phyloP scores from a whole-genome alignment of 2,797 vertebrate genomes.

The Micrastur ruficollis region DNA sequence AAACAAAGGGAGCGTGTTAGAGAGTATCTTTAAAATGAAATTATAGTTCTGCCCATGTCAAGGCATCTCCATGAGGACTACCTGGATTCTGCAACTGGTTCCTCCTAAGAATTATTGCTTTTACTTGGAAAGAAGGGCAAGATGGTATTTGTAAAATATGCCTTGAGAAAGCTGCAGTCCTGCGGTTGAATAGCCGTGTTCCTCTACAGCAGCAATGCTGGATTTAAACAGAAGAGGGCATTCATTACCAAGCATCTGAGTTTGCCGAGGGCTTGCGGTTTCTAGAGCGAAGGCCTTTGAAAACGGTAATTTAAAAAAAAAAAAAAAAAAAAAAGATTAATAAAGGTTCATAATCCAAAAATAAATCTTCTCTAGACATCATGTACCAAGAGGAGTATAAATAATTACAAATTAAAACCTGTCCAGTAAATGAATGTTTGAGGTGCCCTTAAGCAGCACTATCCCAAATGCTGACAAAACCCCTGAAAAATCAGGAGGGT shows the following conservation, averaged over 20 bases:
- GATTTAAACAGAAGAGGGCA: conserved; percentile 72
- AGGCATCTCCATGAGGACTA: not conserved
- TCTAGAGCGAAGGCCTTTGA: not conserved
- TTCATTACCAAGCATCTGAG: conserved; percentile 37
- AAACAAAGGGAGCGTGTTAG: not conserved
- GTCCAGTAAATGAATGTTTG: conserved; percentile 31
- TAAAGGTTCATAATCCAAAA: conserved; percentile 41
- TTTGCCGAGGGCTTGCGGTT: not conserved
- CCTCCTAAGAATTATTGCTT: not conserved
- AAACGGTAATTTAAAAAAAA: not conserved
- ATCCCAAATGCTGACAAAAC: conserved; percentile 46
- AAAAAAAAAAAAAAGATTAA: not conserved
- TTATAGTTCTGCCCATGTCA: not conserved
- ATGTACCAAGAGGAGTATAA: conserved; percentile 56
- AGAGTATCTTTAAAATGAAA: conserved; percentile 18
- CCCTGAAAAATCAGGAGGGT: conserved; percentile 34
- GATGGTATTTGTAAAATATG: not conserved
- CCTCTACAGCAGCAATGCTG: not conserved
- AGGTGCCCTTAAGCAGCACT: conserved; percentile 48
- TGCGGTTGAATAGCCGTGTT: not conserved
- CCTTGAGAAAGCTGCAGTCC: not conserved
- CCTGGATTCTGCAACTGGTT: not conserved
- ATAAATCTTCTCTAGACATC: conserved; percentile 67
- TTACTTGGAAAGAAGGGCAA: not conserved
- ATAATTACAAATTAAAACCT: conserved; percentile 67